Conservation (phyloP, 23 tunicate genomes). For the Ciona savignyi region DNA sequence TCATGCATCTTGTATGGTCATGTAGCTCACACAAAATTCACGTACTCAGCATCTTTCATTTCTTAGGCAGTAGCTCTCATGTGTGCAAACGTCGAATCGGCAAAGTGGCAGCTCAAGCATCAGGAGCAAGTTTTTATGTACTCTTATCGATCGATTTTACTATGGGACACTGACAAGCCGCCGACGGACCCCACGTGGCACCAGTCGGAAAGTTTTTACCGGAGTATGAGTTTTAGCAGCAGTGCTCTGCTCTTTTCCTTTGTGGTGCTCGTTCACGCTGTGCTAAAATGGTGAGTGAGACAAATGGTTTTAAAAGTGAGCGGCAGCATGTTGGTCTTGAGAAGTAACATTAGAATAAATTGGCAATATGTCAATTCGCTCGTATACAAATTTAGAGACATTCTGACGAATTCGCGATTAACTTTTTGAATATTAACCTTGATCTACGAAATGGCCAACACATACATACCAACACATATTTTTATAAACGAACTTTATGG, state of each 20-base stretch:
- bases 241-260: conserved; percentile 86
- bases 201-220: conserved; percentile 89
- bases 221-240: conserved; percentile 97
- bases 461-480: too few relatives aligned
- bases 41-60: neutral
- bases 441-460: too few relatives aligned
- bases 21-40: too few relatives aligned
- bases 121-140: conserved; percentile 50
- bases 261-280: conserved; percentile 69
- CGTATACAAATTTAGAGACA: too few relatives aligned
- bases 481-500: neutral
- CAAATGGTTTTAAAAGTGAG: neutral
- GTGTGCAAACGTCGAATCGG: conserved; percentile 65
- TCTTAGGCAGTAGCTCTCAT: conserved; percentile 77
- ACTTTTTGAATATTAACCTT: too few relatives aligned
- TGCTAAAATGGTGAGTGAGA: conserved; percentile 68
- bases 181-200: conserved; percentile 91
- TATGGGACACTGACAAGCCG: conserved; percentile 83
- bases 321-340: too few relatives aligned
- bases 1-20: neutral
- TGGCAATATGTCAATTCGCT: too few relatives aligned
- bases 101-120: conserved; percentile 27
- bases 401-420: too few relatives aligned
- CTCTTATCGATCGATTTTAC: conserved; percentile 49
- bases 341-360: too few relatives aligned